Evolutionary conservation across 2,888 invertebrate species (phyloP), one percentile per base, ranked within the genome.

Genomic region (Melanostoma mellinum): DNA sequence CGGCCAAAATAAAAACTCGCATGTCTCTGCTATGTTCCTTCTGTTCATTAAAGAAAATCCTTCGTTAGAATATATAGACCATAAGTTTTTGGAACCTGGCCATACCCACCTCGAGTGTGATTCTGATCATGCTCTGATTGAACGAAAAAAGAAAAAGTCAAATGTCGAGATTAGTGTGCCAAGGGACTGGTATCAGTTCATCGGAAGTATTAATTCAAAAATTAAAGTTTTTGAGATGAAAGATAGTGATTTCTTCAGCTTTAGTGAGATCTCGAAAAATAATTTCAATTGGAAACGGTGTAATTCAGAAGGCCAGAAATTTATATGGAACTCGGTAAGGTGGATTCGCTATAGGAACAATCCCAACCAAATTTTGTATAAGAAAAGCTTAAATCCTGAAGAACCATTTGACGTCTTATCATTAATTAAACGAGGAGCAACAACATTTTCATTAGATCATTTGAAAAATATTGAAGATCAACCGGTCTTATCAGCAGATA

Each of bases 81-180:
- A 58, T 30, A 73, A 67, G 72, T 58, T 76, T 44, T 44, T 78
- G 55, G 53, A 79, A 73, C 67, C 76, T 36, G 55, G 82, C n/a
- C 68, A 85, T 61, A 78, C 63, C 46, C 63, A 77, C 56, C 67
- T 85, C 78, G 72, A 85, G 67, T 85, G 72, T 60, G 67, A 75
- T 48, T 67, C 42, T 46, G 73, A 81, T 68, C 74, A 74, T 75
- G 61, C 71, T 36, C 44, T 74, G 58, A 81, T 74, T 74, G 71
- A 77, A 67, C 53, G 38, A 20, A 73, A 77, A 48, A 81, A 73
- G 60, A 56, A 69, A 9, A 69, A 46, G 30, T 46, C 58, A 0
- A 69, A 58, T 56, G 69, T 75, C 61, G 71, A 77, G 55, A 81
- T 81, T 55, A 71, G 76, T 53, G 40, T 77, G 53, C 77, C 74